A percentile compares a stretch with the other conserved stretches of the same genome.
Evolutionary conservation across 2,888 invertebrate species (phyloP).

Genomic region (Boloria euphrosyne): DNA sequence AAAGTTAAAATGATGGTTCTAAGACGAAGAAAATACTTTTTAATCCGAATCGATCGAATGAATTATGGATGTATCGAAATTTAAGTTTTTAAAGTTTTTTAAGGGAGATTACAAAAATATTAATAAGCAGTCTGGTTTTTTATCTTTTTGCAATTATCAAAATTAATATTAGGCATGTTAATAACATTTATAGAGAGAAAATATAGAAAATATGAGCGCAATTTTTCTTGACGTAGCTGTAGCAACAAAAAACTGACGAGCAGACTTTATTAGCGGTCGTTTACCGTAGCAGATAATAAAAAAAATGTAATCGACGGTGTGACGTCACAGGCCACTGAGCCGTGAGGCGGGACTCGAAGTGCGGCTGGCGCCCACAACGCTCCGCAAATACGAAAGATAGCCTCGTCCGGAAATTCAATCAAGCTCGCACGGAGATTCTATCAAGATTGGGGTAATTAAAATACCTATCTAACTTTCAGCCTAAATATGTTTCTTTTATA

Average conservation of each 20-base stretch:
- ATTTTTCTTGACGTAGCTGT: conserved; percentile 45
- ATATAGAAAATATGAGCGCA: conserved; percentile 41
- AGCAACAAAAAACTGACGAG: conserved; percentile 56
- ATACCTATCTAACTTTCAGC: conserved; percentile 65
- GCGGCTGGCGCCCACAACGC: conserved; percentile 60
- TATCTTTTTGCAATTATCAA: background rate
- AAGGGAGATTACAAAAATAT: too few relatives aligned
- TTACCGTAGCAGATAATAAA: conserved; percentile 71
- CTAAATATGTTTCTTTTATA: conserved; percentile 44
- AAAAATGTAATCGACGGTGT: conserved; percentile 66
- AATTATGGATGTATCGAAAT: too few relatives aligned
- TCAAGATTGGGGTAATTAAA: conserved; percentile 80
- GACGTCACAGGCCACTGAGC: conserved; percentile 78
- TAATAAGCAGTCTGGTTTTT: too few relatives aligned
- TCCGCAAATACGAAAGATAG: conserved; percentile 74
- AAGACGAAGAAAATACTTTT: too few relatives aligned
- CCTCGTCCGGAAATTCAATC: conserved; percentile 78
- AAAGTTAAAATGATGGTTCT: too few relatives aligned
- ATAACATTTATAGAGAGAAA: conserved; percentile 38
- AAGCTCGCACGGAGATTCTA: conserved; percentile 75
- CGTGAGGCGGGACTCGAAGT: conserved; percentile 54
- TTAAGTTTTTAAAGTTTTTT: too few relatives aligned
- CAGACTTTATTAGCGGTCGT: conserved; percentile 71
- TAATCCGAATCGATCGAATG: too few relatives aligned
- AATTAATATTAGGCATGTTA: conserved; percentile 7